Percentiles rank a stretch among this genome's conserved stretches.
Evolutionary conservation across 1,140 invertebrate species (phyloP).

Genomic region (Papilio xuthus): DNA sequence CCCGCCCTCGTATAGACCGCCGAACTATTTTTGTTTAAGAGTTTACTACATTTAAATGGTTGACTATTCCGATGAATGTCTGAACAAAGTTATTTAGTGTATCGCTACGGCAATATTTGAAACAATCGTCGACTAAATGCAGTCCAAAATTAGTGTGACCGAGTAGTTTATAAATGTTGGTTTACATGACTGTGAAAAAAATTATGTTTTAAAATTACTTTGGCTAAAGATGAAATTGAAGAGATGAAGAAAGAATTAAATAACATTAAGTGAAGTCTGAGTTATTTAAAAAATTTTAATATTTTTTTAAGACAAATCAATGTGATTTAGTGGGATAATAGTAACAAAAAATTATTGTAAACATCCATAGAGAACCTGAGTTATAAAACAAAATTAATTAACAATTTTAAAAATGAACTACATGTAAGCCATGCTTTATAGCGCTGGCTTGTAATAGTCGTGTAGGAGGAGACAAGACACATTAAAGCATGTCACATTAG

Average conservation of each 20-base stretch:
- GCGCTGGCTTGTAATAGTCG: neutral
- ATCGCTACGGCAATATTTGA: slow-evolving; percentile 59
- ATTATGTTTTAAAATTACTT: neutral
- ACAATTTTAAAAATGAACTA: slow-evolving; percentile 15
- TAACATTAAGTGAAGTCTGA: no score
- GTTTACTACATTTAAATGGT: slow-evolving; percentile 61
- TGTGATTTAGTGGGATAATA: neutral
- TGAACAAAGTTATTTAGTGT: slow-evolving; percentile 72
- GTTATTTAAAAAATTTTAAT: no score
- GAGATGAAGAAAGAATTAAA: no score
- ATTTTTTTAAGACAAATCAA: no score
- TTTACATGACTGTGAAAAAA: slow-evolving; percentile 50
- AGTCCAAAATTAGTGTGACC: slow-evolving; percentile 71
- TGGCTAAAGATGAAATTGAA: neutral
- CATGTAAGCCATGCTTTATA: slow-evolving; percentile 43
- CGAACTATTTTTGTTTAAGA: slow-evolving; percentile 52
- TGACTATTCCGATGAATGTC: slow-evolving; percentile 54
- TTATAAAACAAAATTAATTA: neutral
- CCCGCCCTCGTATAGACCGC: slow-evolving; percentile 49
- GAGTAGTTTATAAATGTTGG: slow-evolving; percentile 41
- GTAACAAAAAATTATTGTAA: neutral
- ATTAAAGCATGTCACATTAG: slow-evolving; percentile 33
- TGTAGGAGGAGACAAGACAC: slow-evolving; percentile 47
- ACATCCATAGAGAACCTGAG: neutral
- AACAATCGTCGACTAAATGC: slow-evolving; percentile 66